Conservation (phyloP, 2,888 invertebrate genomes). For the Pyrrhia umbra region DNA sequence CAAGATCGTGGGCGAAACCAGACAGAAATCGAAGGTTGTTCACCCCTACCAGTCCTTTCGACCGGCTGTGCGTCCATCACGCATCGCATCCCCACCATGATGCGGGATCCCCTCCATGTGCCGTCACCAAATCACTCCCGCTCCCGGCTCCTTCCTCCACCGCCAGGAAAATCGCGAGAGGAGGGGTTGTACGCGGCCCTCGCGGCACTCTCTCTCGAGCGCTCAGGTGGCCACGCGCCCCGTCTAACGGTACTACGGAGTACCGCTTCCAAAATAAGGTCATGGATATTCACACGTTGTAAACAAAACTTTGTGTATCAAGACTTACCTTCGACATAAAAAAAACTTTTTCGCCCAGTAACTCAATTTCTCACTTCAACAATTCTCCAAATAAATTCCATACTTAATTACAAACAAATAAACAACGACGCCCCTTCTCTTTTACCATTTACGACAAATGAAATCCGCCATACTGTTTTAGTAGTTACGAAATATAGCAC, state of each 20-base stretch:
- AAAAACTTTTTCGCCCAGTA: constrained; percentile 38
- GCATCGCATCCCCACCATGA: constrained; percentile 89
- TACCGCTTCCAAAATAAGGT: constrained; percentile 89
- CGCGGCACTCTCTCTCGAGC: constrained; percentile 80
- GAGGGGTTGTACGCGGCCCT: constrained; percentile 86
- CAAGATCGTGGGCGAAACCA: constrained; percentile 78
- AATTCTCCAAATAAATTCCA: constrained; percentile 52
- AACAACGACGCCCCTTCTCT: constrained; percentile 74
- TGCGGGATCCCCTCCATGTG: constrained; percentile 89
- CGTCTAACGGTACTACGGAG: constrained; percentile 85
- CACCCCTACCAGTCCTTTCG: constrained; percentile 88
- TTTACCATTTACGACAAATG: constrained; percentile 80
- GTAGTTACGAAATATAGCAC: constrained; percentile 68
- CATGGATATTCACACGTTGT: constrained; percentile 83
- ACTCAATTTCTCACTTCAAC: constrained; percentile 43
- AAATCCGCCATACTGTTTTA: constrained; percentile 84
- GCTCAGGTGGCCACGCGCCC: constrained; percentile 84
- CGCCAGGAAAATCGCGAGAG: constrained; percentile 86
- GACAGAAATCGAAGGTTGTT: constrained; percentile 84
- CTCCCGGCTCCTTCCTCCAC: constrained; percentile 89
- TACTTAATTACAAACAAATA: constrained; percentile 61
- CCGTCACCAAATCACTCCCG: constrained; percentile 88
- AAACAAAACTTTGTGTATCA: constrained; percentile 69
- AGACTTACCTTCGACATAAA: constrained; percentile 71
- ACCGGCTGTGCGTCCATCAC: constrained; percentile 81